Percentiles rank a stretch among this genome's conserved stretches.
These are phyloP conservation scores for Trypoxylon attenuatum DNA, from an alignment of 2,888 invertebrate genomes.

Conservation along the genomic window DNA sequence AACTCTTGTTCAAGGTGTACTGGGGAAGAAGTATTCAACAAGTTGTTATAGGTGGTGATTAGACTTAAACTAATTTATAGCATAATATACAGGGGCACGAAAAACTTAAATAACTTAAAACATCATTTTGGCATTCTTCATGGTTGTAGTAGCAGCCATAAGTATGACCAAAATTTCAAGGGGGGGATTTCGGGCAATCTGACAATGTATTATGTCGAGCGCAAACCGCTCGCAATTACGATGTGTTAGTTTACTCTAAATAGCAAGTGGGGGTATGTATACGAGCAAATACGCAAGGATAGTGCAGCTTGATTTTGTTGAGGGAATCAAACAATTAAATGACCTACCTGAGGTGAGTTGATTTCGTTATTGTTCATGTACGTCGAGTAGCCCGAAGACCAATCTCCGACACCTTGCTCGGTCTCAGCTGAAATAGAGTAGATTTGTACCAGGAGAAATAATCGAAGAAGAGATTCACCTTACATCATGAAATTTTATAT, in stretches of 20 bases:
- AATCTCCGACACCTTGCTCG: constrained; percentile 65
- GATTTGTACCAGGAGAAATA: too few relatives aligned
- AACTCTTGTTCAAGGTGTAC: constrained; percentile 7
- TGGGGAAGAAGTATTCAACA: constrained; percentile 68
- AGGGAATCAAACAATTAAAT: too few relatives aligned
- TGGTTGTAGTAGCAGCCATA: too few relatives aligned
- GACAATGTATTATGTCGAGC: too few relatives aligned
- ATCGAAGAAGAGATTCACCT: too few relatives aligned
- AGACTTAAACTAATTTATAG: constrained; percentile 44
- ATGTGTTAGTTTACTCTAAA: too few relatives aligned
- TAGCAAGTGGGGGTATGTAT: too few relatives aligned
- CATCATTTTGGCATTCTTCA: too few relatives aligned
- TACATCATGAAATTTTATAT: constrained; percentile 11
- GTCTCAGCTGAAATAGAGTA: constrained; percentile 65
- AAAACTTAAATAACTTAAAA: not conserved
- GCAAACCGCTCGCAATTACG: too few relatives aligned
- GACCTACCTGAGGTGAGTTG: constrained; percentile 69
- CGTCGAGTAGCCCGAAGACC: constrained; percentile 60
- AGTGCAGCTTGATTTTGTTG: too few relatives aligned
- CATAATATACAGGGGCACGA: constrained; percentile 19
- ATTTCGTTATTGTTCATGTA: constrained; percentile 54
- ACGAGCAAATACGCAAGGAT: too few relatives aligned
- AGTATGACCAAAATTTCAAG: too few relatives aligned
- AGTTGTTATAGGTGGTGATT: constrained; percentile 66
- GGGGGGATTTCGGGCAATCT: not conserved